Evolutionary conservation across 2,888 invertebrate genomes (phyloP).

Genomic region (Nowickia ferox): DNA sequence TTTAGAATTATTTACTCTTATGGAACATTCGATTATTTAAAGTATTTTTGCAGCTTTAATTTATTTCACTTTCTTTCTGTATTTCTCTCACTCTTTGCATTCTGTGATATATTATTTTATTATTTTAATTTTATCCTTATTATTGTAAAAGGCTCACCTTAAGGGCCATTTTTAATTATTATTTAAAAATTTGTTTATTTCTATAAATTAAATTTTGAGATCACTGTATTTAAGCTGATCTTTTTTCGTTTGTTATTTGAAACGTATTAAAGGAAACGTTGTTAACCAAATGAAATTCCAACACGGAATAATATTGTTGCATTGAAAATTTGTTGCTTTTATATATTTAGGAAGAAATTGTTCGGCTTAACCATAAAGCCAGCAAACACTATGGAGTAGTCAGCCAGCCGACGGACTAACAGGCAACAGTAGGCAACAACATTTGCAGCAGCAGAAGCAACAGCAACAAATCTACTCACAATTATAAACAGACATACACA

Average conservation of each 20-base stretch:
- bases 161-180: constrained; percentile 78
- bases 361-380: constrained; percentile 72
- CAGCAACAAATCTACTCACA: constrained; percentile 50
- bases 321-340: constrained; percentile 82
- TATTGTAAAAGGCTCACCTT: constrained; percentile 77
- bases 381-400: constrained; percentile 59
- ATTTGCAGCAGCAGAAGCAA: constrained; percentile 59
- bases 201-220: constrained; percentile 73
- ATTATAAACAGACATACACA: background rate
- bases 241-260: constrained; percentile 16
- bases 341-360: constrained; percentile 84
- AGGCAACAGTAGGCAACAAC: constrained; percentile 31
- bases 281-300: constrained; percentile 82
- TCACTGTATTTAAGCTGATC: constrained; percentile 77
- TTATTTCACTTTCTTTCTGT: background rate
- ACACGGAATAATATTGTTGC: constrained; percentile 83
- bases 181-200: constrained; percentile 59
- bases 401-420: constrained; percentile 47
- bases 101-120: background rate
- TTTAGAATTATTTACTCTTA: background rate
- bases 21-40: background rate
- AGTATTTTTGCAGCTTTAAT: constrained; percentile 4
- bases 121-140: constrained; percentile 43
- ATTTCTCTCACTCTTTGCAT: background rate
- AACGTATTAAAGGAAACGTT: constrained; percentile 63